Conservation (phyloP, 2,888 invertebrate species). For the Frankliniella intonsa region DNA sequence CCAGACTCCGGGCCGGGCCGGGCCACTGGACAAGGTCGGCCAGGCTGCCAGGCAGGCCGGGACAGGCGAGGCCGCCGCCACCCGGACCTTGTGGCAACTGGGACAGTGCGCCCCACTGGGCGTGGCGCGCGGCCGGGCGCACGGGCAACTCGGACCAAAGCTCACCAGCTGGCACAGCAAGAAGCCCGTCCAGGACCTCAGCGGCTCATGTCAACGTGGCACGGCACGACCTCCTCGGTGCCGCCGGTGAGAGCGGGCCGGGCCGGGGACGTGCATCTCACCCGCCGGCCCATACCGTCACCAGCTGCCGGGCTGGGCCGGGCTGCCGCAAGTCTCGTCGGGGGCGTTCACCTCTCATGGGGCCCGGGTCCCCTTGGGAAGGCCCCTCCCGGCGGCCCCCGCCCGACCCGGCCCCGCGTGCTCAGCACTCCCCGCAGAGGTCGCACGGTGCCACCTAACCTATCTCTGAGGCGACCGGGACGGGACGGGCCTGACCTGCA, state of each 20-base stretch:
- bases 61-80: background rate
- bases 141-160: background rate
- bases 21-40: constrained; percentile 6
- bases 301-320: background rate
- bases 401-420: background rate
- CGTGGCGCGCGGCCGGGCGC: background rate
- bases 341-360: background rate
- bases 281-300: background rate
- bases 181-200: too few relatives aligned
- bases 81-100: constrained; percentile 6
- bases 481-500: background rate
- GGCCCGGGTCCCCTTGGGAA: background rate
- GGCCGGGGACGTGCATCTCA: background rate
- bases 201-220: too few relatives aligned
- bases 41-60: background rate
- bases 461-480: background rate
- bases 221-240: background rate
- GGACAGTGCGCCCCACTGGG: background rate
- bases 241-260: background rate
- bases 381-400: background rate
- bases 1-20: background rate
- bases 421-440: background rate
- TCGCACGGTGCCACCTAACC: constrained; percentile 10
- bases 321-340: background rate
- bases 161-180: background rate